Conservation (phyloP, 64 coral and sea anemone genomes). For the Astreopora myriophthalma region DNA sequence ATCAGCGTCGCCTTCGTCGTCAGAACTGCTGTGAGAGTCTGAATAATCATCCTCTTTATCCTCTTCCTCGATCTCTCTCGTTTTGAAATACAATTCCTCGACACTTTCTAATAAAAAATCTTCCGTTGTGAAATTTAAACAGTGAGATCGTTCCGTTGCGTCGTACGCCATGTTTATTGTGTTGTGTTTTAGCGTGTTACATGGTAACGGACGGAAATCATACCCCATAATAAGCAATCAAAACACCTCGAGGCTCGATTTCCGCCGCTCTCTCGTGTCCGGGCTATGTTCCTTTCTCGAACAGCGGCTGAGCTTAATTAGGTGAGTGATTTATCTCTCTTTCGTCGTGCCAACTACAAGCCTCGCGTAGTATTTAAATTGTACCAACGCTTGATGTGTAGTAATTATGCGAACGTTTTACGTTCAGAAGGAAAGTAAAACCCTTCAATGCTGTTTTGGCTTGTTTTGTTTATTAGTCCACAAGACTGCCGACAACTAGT, state of each 20-base stretch:
- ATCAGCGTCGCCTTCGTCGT: background rate
- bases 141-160: too few relatives aligned
- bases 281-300: too few relatives aligned
- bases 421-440: background rate
- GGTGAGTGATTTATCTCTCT: conserved; percentile 16
- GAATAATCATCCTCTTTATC: background rate
- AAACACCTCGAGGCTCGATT: background rate
- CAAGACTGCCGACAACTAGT: background rate
- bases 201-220: too few relatives aligned
- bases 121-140: too few relatives aligned
- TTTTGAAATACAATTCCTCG: background rate
- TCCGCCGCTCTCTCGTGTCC: background rate
- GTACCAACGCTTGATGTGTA: background rate
- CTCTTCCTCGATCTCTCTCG: background rate
- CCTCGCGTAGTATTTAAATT: conserved; percentile 8
- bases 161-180: too few relatives aligned
- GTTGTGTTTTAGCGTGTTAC: too few relatives aligned
- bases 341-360: conserved; percentile 5
- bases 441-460: background rate
- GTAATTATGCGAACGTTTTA: conserved; percentile 19
- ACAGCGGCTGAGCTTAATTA: background rate
- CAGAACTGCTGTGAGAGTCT: background rate
- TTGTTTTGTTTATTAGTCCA: background rate
- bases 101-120: background rate
- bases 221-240: background rate